Conservation (phyloP, 2,888 invertebrate genomes). For the Tromatobia lineatoria region DNA sequence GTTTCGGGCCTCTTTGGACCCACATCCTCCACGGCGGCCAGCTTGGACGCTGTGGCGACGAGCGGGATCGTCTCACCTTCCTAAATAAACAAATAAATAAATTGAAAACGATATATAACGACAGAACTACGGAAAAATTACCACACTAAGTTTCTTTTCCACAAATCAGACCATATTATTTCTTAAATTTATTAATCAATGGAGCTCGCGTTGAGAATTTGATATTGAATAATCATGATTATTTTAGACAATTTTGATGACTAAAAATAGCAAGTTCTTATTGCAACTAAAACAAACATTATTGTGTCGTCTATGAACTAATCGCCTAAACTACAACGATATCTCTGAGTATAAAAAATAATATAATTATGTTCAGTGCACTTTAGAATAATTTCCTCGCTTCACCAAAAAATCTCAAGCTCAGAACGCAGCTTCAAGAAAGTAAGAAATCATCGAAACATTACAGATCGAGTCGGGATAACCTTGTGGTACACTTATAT, state of each 20-base stretch:
- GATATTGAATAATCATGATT: too few relatives aligned
- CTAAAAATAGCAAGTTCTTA: too few relatives aligned
- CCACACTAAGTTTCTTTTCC: too few relatives aligned
- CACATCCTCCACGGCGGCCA: conserved; percentile 93
- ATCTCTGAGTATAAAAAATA: not conserved
- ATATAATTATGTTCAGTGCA: not conserved
- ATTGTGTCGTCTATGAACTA: too few relatives aligned
- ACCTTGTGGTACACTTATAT: not conserved
- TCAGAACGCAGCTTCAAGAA: not conserved
- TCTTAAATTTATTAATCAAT: too few relatives aligned
- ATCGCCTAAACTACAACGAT: too few relatives aligned
- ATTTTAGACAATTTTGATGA: too few relatives aligned
- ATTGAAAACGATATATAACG: not conserved
- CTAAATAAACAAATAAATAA: conserved; percentile 72
- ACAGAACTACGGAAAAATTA: too few relatives aligned
- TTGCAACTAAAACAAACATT: too few relatives aligned
- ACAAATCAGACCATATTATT: too few relatives aligned
- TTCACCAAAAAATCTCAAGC: not conserved
- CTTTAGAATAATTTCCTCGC: not conserved
- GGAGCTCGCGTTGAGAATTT: too few relatives aligned
- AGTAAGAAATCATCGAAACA: not conserved
- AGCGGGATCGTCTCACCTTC: conserved; percentile 85
- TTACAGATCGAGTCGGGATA: not conserved
- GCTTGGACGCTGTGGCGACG: conserved; percentile 88
- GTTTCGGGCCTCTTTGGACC: conserved; percentile 89